Conservation (phyloP, 2,113 vertebrate genomes). For the Euleptes europaea region DNA sequence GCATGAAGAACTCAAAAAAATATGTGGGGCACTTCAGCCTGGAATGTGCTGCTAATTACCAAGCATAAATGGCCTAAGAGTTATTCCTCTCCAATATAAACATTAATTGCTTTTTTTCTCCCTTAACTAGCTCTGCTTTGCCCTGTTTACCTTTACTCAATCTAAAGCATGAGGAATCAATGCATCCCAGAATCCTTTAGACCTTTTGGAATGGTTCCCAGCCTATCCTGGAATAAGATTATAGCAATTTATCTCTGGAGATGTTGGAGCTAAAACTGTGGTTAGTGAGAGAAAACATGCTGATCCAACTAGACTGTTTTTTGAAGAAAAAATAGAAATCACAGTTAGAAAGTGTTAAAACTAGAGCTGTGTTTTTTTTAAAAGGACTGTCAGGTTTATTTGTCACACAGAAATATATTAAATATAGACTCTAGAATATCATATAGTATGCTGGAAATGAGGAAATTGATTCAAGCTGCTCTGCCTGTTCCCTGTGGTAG, state of each 20-base stretch:
- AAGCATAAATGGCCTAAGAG: too few relatives aligned
- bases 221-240: slow-evolving; percentile 1
- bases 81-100: background rate
- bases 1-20: too few relatives aligned
- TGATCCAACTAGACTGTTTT: background rate
- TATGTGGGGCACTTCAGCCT: too few relatives aligned
- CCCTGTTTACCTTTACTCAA: background rate
- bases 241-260: background rate
- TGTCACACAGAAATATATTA: slow-evolving; percentile 16
- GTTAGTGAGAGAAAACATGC: slow-evolving; percentile 16
- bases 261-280: background rate
- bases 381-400: slow-evolving; percentile 23
- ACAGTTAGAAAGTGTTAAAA: background rate
- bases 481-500: slow-evolving; percentile 1
- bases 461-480: slow-evolving; percentile 17
- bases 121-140: background rate
- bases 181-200: background rate
- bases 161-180: background rate
- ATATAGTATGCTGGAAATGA: background rate
- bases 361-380: background rate
- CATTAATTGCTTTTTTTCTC: too few relatives aligned
- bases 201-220: background rate
- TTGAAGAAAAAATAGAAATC: background rate
- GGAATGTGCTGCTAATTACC: too few relatives aligned
- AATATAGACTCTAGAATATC: slow-evolving; percentile 7